Percentiles rank a stretch among this genome's conserved stretches.
phyloP scores from a whole-genome alignment of 2,797 vertebrate genomes.

The Catharus ustulatus region DNA sequence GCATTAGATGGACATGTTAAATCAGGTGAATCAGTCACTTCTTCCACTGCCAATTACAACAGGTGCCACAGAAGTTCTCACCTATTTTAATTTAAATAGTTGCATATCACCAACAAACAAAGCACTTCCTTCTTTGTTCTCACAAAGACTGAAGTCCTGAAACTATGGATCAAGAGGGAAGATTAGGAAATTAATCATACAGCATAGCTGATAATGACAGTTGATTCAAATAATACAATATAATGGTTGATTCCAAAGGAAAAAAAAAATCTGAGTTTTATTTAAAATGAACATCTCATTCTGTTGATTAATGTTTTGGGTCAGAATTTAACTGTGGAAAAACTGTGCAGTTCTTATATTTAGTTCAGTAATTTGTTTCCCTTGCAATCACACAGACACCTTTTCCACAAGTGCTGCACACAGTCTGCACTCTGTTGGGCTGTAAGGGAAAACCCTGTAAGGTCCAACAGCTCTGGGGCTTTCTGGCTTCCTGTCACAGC shows the following conservation, averaged over 20 bases:
- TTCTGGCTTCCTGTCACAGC: not conserved
- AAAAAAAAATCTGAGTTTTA: not conserved
- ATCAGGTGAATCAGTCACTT: not conserved
- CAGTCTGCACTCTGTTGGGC: not conserved
- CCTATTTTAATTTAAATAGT: not conserved
- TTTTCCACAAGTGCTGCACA: not conserved
- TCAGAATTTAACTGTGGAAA: not conserved
- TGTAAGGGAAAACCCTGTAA: fast-evolving
- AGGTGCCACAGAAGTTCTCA: not conserved
- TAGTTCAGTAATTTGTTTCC: not conserved
- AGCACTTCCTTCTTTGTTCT: not conserved
- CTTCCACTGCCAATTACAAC: not conserved
- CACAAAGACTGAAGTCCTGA: not conserved
- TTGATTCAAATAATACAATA: not conserved
- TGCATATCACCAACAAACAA: not conserved
- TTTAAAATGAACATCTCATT: not conserved
- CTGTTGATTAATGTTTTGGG: not conserved
- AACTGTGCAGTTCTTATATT: not conserved
- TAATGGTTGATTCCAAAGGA: not conserved
- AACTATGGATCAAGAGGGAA: not conserved
- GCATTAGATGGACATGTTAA: not conserved
- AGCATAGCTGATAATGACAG: not conserved
- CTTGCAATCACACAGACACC: not conserved
- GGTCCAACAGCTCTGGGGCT: not conserved
- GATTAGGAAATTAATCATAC: not conserved